Percentiles rank a stretch among this genome's conserved stretches.
These are phyloP conservation scores for Channa maculata DNA, from an alignment of 2,113 vertebrate species.

Conservation along the genomic window DNA sequence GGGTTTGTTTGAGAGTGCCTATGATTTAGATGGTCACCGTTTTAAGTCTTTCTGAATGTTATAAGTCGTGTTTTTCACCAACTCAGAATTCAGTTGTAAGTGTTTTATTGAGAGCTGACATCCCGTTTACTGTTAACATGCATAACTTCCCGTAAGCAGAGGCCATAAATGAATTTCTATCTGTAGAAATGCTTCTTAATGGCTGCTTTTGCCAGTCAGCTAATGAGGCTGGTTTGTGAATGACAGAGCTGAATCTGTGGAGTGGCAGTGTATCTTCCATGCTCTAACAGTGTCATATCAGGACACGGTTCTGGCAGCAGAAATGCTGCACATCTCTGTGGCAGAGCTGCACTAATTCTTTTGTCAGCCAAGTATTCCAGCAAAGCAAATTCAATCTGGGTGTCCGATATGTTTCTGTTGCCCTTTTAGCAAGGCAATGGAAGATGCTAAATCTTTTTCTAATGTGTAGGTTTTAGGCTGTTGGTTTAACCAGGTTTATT, in stretches of 20 bases:
- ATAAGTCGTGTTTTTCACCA: too few species aligned
- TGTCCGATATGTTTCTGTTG: constrained; percentile 28
- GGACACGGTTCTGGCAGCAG: constrained; percentile 27
- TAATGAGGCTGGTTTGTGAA: constrained; percentile 45
- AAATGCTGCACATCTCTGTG: constrained; percentile 31
- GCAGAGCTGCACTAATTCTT: constrained; percentile 64
- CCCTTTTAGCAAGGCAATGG: background rate
- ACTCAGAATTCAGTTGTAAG: background rate
- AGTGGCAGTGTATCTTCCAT: constrained; percentile 16
- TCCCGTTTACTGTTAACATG: background rate
- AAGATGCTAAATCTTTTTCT: too few species aligned
- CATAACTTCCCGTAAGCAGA: constrained; percentile 3
- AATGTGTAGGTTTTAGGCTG: too few species aligned
- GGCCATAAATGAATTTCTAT: constrained; percentile 13
- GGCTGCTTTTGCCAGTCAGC: constrained; percentile 9
- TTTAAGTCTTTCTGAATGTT: too few species aligned
- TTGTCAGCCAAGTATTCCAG: constrained; percentile 51
- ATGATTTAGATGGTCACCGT: too few species aligned
- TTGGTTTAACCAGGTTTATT: too few species aligned
- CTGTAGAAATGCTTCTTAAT: constrained; percentile 27
- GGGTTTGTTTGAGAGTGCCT: too few species aligned
- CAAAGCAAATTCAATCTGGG: constrained; percentile 45
- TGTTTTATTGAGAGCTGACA: background rate
- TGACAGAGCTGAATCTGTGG: constrained; percentile 33
- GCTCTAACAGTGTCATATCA: constrained; percentile 35